These are phyloP conservation scores for Cottus gobio DNA, from an alignment of 2,113 vertebrate genomes.

Conservation along the genomic window DNA sequence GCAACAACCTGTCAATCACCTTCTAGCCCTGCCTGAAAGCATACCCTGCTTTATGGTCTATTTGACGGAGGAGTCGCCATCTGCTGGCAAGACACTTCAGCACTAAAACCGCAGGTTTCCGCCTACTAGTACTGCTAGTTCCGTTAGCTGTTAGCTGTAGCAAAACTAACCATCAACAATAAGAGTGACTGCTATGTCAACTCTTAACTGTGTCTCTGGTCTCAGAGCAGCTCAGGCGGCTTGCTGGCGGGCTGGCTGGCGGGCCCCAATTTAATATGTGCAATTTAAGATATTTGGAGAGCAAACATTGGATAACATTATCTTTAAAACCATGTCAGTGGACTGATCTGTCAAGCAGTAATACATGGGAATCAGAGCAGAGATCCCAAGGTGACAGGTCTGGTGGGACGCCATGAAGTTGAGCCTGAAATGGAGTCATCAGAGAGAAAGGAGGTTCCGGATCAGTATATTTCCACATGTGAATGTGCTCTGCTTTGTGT, in stretches of 20 bases:
- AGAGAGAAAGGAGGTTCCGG: background rate
- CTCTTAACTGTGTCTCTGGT: no score
- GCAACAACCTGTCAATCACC: no score
- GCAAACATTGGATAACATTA: background rate
- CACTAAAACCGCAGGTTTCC: no score
- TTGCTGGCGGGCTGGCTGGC: no score
- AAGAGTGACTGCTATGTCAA: no score
- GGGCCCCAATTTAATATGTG: no score
- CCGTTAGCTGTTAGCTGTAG: no score
- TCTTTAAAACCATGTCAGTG: background rate
- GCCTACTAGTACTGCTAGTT: no score
- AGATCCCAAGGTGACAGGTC: background rate
- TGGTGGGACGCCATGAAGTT: background rate
- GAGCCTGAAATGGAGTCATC: background rate
- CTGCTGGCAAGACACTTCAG: background rate
- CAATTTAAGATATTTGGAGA: background rate
- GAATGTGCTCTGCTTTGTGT: background rate
- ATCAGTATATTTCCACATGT: background rate
- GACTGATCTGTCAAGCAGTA: background rate
- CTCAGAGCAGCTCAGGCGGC: no score
- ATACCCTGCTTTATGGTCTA: no score
- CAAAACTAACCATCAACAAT: no score
- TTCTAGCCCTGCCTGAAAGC: no score
- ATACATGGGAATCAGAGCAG: background rate
- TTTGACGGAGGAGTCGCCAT: background rate